A percentile compares a stretch with the other conserved stretches of the same genome.
phyloP scores from a whole-genome alignment of 2,888 invertebrate species.

The Drosophila subquinaria region DNA sequence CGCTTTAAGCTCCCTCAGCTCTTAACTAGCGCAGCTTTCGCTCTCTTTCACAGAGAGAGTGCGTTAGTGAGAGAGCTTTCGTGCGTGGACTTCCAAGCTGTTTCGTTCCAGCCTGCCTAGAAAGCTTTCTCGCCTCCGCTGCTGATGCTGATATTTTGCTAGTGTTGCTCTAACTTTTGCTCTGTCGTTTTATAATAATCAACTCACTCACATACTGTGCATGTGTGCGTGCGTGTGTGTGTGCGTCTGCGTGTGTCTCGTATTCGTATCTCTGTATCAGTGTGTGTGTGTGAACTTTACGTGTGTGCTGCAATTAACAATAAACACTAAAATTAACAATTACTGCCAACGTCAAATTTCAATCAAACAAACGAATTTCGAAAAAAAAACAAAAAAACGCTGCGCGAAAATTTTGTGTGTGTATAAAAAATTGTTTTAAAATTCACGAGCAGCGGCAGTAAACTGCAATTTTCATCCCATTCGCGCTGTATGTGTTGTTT shows the following conservation, averaged over 20 bases:
- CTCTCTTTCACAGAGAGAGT: slow-evolving; percentile 5
- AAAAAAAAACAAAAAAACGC: slow-evolving; percentile 43
- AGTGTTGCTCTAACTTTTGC: slow-evolving; percentile 84
- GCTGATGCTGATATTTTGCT: slow-evolving; percentile 71
- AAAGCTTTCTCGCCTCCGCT: slow-evolving; percentile 66
- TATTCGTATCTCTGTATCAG: slow-evolving; percentile 1
- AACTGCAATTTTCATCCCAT: slow-evolving; percentile 67
- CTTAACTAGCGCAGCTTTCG: slow-evolving; percentile 27
- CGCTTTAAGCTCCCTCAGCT: slow-evolving; percentile 54
- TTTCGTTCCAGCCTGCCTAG: slow-evolving; percentile 48
- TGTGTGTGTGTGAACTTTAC: slow-evolving; percentile 26
- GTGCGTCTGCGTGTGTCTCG: slow-evolving; percentile 15
- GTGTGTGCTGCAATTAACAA: slow-evolving; percentile 41
- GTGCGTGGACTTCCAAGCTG: slow-evolving; percentile 38
- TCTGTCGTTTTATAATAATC: slow-evolving; percentile 83
- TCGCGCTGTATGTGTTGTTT: slow-evolving; percentile 34
- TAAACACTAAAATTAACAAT: slow-evolving; percentile 31
- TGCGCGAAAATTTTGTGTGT: slow-evolving; percentile 30
- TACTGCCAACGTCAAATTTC: slow-evolving; percentile 11
- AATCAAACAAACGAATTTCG: slow-evolving; percentile 8
- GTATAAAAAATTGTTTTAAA: slow-evolving; percentile 76
- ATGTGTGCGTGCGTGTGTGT: slow-evolving; percentile 32
- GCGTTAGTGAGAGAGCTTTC: slow-evolving; percentile 32
- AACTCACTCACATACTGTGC: slow-evolving; percentile 53
- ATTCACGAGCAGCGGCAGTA: slow-evolving; percentile 72